A percentile compares a stretch with the other conserved stretches of the same genome.
Conservation (phyloP, 2,113 vertebrate species). For the Pandion haliaetus region DNA sequence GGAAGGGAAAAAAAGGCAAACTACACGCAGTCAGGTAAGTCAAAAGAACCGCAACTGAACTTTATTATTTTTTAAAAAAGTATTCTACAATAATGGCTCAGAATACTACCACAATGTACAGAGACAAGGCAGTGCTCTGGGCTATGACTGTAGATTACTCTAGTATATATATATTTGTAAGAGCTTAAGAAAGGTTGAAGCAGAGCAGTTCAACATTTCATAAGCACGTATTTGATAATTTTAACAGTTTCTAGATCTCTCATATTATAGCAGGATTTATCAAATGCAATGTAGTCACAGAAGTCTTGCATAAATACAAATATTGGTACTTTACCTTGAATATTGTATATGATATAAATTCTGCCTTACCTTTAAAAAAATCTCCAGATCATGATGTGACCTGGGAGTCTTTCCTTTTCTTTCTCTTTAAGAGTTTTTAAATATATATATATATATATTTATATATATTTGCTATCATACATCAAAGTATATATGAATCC, state of each 20-base stretch:
- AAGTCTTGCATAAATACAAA: conserved; percentile 50
- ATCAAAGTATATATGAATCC: conserved; percentile 43
- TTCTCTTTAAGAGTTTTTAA: conserved; percentile 50
- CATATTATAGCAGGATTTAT: conserved; percentile 18
- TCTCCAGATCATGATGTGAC: conserved; percentile 6
- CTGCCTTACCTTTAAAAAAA: conserved; percentile 50
- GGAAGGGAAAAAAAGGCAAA: background rate
- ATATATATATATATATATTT: conserved; percentile 46
- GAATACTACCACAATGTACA: conserved; percentile 22
- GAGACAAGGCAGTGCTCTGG: conserved; percentile 54
- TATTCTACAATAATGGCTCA: conserved; percentile 65
- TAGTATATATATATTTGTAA: background rate
- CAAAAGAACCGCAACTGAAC: conserved; percentile 17
- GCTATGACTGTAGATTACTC: conserved; percentile 62
- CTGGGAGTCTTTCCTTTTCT: conserved; percentile 17
- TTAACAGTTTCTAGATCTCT: background rate
- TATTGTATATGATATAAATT: conserved; percentile 12
- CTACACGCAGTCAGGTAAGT: background rate
- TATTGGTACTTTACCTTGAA: conserved; percentile 6
- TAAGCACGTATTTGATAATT: background rate
- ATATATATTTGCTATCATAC: conserved; percentile 54
- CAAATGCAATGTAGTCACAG: conserved; percentile 12
- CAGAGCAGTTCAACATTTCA: background rate
- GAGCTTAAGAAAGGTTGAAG: conserved; percentile 23
- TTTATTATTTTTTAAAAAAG: conserved; percentile 25